These are phyloP conservation scores for Tetragonula clypearis DNA, from an alignment of 1,140 invertebrate genomes.

Conservation along the genomic window DNA sequence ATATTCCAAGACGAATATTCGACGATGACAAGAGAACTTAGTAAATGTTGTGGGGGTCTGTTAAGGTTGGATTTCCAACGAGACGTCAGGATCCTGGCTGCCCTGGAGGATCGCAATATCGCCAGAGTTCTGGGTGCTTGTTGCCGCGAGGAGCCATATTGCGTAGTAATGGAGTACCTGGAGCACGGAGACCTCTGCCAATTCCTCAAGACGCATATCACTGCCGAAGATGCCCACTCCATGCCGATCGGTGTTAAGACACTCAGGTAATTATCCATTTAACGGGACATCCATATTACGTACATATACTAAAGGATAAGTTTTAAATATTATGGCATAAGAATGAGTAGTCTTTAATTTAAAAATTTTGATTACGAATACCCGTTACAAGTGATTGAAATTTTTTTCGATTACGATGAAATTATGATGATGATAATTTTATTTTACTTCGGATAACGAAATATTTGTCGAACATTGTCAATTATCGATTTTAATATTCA, in stretches of 20 bases:
- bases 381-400: too few species aligned
- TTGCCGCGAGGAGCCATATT: slow-evolving; percentile 90
- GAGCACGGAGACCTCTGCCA: slow-evolving; percentile 95
- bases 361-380: too few species aligned
- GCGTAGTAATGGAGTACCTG: slow-evolving; percentile 95
- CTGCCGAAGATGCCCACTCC: slow-evolving; percentile 82
- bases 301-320: too few species aligned
- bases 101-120: slow-evolving; percentile 93
- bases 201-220: slow-evolving; percentile 87
- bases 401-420: too few species aligned
- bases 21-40: not conserved
- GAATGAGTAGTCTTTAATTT: too few species aligned
- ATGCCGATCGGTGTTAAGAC: slow-evolving; percentile 85
- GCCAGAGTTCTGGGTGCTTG: slow-evolving; percentile 94
- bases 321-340: too few species aligned
- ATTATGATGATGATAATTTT: too few species aligned
- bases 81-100: slow-evolving; percentile 93
- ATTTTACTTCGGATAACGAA: too few species aligned
- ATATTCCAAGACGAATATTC: not conserved
- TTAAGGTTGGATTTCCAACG: slow-evolving; percentile 93
- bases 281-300: too few species aligned
- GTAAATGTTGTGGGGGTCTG: slow-evolving; percentile 41
- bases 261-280: slow-evolving; percentile 81
- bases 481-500: too few species aligned
- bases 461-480: too few species aligned